Base-by-base conservation (phyloP, 2,113 vertebrate species). In the Charadrius vociferus region DNA sequence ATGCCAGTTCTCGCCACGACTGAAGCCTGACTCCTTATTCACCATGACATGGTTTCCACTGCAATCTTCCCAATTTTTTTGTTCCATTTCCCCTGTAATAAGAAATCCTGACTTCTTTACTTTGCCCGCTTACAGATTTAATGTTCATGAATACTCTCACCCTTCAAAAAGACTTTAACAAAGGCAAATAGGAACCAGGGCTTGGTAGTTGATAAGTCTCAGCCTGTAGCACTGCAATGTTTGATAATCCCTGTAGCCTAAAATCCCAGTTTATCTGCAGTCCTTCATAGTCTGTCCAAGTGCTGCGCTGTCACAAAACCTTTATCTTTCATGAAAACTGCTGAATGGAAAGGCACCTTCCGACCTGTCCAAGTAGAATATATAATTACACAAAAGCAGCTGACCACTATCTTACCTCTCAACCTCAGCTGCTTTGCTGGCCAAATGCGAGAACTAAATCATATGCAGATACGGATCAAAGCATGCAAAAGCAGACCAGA, bases 161-260 rank as follows among this genome's bases (percentile, higher is more conserved):
- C 65, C 39, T 92, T 71, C 77, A 39, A 77, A 93, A 81, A 45
- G 65, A 82, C 92, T 93, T 89, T 30, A 52, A 84, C 85, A 95
- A 80, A 94, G 50, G 71, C 82, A 96, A 91, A 73, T 1, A 75
- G 67, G 75, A 85, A 45, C 55, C 79, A 71, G 61, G 63, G 49
- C 55, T 68, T 34, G 39, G n/a, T 59, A 52, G 56, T 70, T 84
- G 61, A 90, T 70, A 74, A 84, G 86, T 50, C 71, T 87, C 92
- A 79, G 84, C 36, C 90, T 85, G 89, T 66, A 89, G 66, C 75
- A 21, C 65, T 53, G 63, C 67, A 70, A 22, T 83, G 47, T 47
- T 81, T 95, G 66, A 82, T 92, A 81, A 96, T 87, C 63, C 62
- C 62, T 34, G 43, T 37, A 80, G 52, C 66, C 86, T 63, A 63